Evolutionary conservation across 2,113 vertebrate species (phyloP), one percentile per base, ranked within the genome.

Genomic region (Sakesphorus luctuosus): DNA sequence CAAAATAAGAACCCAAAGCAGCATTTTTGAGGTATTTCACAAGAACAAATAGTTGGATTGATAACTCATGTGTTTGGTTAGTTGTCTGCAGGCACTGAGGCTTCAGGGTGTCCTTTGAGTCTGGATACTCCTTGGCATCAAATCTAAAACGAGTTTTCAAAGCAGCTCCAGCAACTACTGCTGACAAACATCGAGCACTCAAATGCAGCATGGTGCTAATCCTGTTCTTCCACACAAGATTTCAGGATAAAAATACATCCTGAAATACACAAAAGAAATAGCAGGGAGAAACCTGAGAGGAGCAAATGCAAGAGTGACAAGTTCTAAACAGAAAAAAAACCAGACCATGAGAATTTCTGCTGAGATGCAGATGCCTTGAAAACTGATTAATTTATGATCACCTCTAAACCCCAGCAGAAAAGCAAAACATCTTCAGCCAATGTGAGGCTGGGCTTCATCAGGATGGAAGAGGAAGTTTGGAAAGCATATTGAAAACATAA

Each of bases 401-500:
- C 12, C 14, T 56, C 58, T 52, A 77, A 74, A 91, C 11, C 14
- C 55, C 77, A 89, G 65, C 0, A 77, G n/a, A 67, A 92, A 78
- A 78, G 8, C 19, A 67, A 81, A 89, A 53, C 21, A 49, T 12
- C 79, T 59, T 73, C 46, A 62, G 20, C 23, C 69, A 72, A 7
- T 8, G 11, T 12, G 21, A 96, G 86, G 31, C 58, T 79, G 80
- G 55, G 35, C 40, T 84, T 89, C 47, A 55, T 83, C 49, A 73
- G 18, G 49, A 44, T 26, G 31, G 36, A 50, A 84, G 18, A 84
- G 31, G 66, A 78, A 25, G 59, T 84, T 68, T 65, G 56, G 65
- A 87, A 93, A 89, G 52, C 8, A 65, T 10, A 78, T 17, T 81
- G 24, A 84, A 93, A 96, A 84, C 84, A 91, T n/a, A 84, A 13